Evolutionary conservation across 2,113 vertebrate genomes (phyloP), one percentile per base, ranked within the genome.

Genomic region (Larimichthys crocea): DNA sequence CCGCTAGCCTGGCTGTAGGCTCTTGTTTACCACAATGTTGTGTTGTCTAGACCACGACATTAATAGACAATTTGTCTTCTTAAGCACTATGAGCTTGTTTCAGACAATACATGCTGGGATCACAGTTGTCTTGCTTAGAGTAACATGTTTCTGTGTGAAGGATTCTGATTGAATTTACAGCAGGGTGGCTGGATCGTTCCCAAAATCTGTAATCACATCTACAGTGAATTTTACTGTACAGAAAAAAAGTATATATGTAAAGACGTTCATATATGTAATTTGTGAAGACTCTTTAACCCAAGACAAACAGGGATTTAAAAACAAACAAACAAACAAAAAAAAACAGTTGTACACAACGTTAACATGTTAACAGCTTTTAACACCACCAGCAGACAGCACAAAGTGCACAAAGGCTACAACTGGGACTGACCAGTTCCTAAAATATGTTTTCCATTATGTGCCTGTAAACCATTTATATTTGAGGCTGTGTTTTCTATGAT

Each of bases 401-500:
- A 24, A 44, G 29, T 77, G 6, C 1, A 35, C 53, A 35, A 16
- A 50, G n/a, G 22, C 59, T 70, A 19, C n/a, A 59, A 3, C 35
- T 74, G 7, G 17, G 40, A 60, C 17, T 4, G 19, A 40, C 11
- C 26, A 22, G 16, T 22, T 59, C 14, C 0, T 22, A 42, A 40
- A 64, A 56, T 10, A 44, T 22, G 10, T n/a, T 78, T 35, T 22
- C 62, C 44, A 53, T 69, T 55, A 35, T 63, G 42, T 57, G 20
- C 14, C 31, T 68, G 40, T 60, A 70, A 64, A 61, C 53, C 59
- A 26, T 74, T 74, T 57, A 29, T 67, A 16, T 71, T 10, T 42
- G 7, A 66, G 3, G 9, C 49, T 29, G 5, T 82, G 65, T 74
- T 69, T 20, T 75, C 22, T 69, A 16, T 44, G 20, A 59, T 79